phyloP scores from a whole-genome alignment of 2,797 vertebrate species.

The Pseudochromis fuscus region DNA sequence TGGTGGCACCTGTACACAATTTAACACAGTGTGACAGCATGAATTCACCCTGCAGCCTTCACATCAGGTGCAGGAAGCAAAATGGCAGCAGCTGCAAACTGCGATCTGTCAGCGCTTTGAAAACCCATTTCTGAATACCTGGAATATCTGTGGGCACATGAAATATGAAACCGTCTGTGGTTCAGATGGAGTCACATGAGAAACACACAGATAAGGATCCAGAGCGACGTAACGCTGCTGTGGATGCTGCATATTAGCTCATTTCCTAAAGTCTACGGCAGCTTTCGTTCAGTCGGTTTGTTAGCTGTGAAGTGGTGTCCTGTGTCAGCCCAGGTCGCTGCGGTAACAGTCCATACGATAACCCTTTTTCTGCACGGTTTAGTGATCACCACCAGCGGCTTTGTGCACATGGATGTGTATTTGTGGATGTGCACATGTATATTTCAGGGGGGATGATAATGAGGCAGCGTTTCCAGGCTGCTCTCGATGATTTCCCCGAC shows the following conservation, averaged over 20 bases:
- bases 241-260: slow-evolving; percentile 3
- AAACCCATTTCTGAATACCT: slow-evolving; percentile 17
- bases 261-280: slow-evolving; percentile 23
- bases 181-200: too few species aligned
- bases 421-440: slow-evolving; percentile 1
- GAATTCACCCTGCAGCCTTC: background rate
- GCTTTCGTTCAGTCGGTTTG: slow-evolving; percentile 4
- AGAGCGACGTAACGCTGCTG: too few species aligned
- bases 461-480: slow-evolving; percentile 19
- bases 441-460: slow-evolving; percentile 40
- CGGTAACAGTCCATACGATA: slow-evolving; percentile 29
- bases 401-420: slow-evolving; percentile 9
- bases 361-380: slow-evolving; percentile 30
- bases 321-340: slow-evolving; percentile 37
- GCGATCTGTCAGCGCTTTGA: slow-evolving; percentile 53
- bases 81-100: background rate
- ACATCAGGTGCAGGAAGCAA: too few species aligned
- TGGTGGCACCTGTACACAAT: too few species aligned
- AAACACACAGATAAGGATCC: background rate
- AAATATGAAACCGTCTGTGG: slow-evolving; percentile 23
- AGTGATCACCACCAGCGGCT: slow-evolving; percentile 34
- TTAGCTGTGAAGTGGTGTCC: slow-evolving; percentile 12
- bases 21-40: background rate
- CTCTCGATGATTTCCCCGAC: slow-evolving; percentile 30
- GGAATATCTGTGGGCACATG: slow-evolving; percentile 9